Conservation (phyloP, 2,113 vertebrate genomes). For the Rhea americana region DNA sequence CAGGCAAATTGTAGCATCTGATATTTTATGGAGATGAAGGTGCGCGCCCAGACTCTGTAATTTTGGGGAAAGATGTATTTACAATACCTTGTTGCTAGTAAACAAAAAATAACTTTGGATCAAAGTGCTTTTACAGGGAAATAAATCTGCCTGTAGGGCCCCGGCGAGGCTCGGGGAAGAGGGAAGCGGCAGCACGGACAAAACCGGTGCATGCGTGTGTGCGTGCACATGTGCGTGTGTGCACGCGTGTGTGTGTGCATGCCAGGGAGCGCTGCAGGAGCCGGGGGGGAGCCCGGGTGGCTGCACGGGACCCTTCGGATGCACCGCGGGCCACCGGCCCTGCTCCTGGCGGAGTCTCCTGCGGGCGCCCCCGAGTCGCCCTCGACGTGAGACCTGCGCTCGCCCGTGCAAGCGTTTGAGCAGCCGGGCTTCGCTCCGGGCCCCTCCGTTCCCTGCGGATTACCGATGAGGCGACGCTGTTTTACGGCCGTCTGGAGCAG, state of each 20-base stretch:
- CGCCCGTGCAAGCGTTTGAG: background rate
- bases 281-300: too few species aligned
- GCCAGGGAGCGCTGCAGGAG: too few species aligned
- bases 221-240: too few species aligned
- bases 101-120: conserved; percentile 69
- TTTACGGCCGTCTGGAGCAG: conserved; percentile 38
- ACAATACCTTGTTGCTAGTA: conserved; percentile 69
- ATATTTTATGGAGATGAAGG: conserved; percentile 71
- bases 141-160: background rate
- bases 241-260: too few species aligned
- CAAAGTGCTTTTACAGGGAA: conserved; percentile 25
- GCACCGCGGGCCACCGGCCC: too few species aligned
- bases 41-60: conserved; percentile 61
- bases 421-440: accelerated
- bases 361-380: background rate
- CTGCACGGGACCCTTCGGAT: background rate
- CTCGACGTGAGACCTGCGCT: background rate
- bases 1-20: conserved; percentile 73
- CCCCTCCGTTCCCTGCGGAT: background rate
- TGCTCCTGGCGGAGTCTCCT: too few species aligned
- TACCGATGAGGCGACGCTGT: background rate
- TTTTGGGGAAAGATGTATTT: conserved; percentile 66
- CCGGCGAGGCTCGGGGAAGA: too few species aligned
- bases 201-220: too few species aligned
- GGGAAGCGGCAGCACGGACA: too few species aligned